These are phyloP conservation scores for Trichogramma evanescens DNA, from an alignment of 2,888 invertebrate genomes.

Conservation along the genomic window DNA sequence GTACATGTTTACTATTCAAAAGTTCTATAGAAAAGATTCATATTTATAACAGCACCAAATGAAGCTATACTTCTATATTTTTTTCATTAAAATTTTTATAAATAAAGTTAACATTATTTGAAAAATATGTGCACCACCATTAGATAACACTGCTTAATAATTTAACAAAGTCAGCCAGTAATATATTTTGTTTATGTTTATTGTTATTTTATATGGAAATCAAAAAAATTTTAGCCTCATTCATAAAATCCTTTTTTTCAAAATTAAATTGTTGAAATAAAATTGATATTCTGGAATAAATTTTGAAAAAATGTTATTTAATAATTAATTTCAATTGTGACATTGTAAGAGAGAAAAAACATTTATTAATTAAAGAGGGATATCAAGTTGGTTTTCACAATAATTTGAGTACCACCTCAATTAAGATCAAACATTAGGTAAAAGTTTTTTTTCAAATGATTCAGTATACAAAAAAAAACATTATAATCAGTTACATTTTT, in stretches of 20 bases:
- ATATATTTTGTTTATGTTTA: conserved; percentile 32
- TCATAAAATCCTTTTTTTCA: conserved; percentile 67
- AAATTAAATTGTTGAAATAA: conserved; percentile 64
- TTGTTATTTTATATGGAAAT: conserved; percentile 58
- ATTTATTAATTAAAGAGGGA: conserved; percentile 59
- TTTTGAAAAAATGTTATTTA: not conserved
- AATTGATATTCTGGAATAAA: conserved; percentile 4
- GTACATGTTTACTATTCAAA: conserved; percentile 81
- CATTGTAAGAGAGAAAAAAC: not conserved
- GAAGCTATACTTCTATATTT: conserved; percentile 83
- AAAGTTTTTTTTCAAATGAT: conserved; percentile 69
- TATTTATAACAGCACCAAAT: conserved; percentile 72
- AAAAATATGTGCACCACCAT: conserved; percentile 63
- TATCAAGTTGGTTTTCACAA: conserved; percentile 78
- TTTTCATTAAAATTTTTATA: conserved; percentile 80
- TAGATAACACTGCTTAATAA: conserved; percentile 73
- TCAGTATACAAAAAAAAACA: conserved; percentile 82
- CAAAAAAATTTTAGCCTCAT: conserved; percentile 68
- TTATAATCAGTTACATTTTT: conserved; percentile 83
- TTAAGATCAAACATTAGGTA: conserved; percentile 62
- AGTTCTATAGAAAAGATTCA: conserved; percentile 65
- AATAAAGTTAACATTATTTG: conserved; percentile 73
- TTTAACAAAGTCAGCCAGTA: conserved; percentile 77
- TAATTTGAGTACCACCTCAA: conserved; percentile 80
- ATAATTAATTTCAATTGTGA: not conserved